A percentile compares a stretch with the other conserved stretches of the same genome.
Conservation (phyloP, 1,140 invertebrate species). For the Andrena cerasifolii region DNA sequence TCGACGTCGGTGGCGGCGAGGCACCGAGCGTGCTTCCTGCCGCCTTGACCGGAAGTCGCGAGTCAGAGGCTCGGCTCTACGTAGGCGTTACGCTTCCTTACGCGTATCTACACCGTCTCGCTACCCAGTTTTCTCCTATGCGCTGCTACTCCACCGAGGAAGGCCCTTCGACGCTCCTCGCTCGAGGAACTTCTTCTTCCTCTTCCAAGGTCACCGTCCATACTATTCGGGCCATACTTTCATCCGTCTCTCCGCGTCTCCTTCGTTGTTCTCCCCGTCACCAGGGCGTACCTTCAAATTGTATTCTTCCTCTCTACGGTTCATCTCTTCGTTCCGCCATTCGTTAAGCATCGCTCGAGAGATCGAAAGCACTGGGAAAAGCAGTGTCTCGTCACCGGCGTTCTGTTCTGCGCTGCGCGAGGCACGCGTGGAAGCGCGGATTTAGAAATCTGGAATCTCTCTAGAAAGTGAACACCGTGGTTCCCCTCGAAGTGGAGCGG, state of each 20-base stretch:
- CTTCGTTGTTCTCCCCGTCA: no score
- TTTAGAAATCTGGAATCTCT: no score
- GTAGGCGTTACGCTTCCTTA: constrained; percentile 72
- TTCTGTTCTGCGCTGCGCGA: no score
- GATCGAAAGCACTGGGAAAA: no score
- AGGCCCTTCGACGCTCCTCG: constrained; percentile 43
- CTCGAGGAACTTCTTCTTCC: constrained; percentile 48
- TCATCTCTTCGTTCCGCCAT: no score
- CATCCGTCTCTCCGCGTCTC: background rate
- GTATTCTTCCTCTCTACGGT: no score
- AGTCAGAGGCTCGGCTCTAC: constrained; percentile 72
- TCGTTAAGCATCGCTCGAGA: no score
- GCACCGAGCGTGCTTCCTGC: constrained; percentile 72
- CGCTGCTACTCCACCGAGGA: constrained; percentile 18
- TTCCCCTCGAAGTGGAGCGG: no score
- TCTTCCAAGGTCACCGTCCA: constrained; percentile 53
- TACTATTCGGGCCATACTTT: constrained; percentile 37
- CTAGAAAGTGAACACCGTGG: constrained; percentile 19
- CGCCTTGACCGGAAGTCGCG: constrained; percentile 71
- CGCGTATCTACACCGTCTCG: constrained; percentile 70
- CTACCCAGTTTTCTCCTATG: constrained; percentile 62
- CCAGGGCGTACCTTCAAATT: no score
- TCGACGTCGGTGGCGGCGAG: constrained; percentile 65
- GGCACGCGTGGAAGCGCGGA: no score
- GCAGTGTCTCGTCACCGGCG: no score